Percentiles rank a stretch among this genome's conserved stretches.
phyloP scores from a whole-genome alignment of 1,140 invertebrate genomes.

The Zaprionus inermis region DNA sequence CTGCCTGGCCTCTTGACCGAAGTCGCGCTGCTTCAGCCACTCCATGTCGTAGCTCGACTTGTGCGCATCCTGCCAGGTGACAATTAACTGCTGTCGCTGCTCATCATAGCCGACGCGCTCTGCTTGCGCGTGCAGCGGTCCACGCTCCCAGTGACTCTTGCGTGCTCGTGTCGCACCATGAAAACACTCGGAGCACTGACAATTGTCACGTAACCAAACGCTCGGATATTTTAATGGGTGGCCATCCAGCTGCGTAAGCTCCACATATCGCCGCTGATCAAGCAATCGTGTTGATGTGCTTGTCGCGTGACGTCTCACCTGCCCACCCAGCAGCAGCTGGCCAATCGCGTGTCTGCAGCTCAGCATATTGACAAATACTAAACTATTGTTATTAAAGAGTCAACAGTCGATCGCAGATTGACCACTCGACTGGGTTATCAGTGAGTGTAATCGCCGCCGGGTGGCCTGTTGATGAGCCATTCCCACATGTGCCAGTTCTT shows the following conservation, averaged over 20 bases:
- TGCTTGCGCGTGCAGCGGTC: constrained; percentile 28
- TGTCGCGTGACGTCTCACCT: constrained; percentile 22
- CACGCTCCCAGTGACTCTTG: constrained; percentile 75
- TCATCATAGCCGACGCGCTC: constrained; percentile 39
- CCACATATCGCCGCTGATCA: constrained; percentile 45
- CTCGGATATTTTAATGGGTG: constrained; percentile 85
- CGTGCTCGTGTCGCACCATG: constrained; percentile 86
- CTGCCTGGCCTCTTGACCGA: constrained; percentile 85
- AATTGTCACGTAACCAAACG: constrained; percentile 90
- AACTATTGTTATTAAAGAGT: constrained; percentile 4
- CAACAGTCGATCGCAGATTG: constrained; percentile 33
- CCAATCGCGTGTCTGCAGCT: constrained; percentile 65
- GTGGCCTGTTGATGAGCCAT: constrained; percentile 19
- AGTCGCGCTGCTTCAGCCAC: constrained; percentile 87
- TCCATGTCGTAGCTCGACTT: constrained; percentile 79
- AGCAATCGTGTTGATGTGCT: constrained; percentile 36
- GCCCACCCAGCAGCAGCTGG: constrained; percentile 33
- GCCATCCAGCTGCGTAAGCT: constrained; percentile 31
- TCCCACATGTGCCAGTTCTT: constrained; percentile 16
- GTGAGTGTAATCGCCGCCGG: not conserved
- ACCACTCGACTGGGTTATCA: constrained; percentile 20
- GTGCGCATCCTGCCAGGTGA: constrained; percentile 88
- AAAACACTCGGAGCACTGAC: constrained; percentile 88
- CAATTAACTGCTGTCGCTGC: constrained; percentile 68
- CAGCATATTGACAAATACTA: constrained; percentile 62